phyloP scores from a whole-genome alignment of 35 echinoderm and acorn worm genomes.

The Stichopus chloronotus region DNA sequence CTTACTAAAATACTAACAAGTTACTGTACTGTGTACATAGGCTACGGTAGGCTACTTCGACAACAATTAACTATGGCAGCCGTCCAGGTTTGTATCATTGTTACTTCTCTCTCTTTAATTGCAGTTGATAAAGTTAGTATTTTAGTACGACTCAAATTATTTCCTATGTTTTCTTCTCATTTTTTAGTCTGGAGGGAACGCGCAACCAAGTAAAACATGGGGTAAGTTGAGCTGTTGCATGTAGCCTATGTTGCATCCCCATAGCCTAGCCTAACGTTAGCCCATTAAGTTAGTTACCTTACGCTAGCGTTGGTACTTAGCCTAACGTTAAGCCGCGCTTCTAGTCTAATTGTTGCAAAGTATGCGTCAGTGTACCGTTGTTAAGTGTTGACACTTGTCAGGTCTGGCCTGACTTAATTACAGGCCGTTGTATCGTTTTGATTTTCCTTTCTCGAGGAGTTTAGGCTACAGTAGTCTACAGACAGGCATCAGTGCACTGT shows the following conservation, averaged over 20 bases:
- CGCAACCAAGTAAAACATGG: slow-evolving; percentile 84
- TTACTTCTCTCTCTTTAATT: neutral
- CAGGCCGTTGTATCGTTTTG: too few relatives aligned
- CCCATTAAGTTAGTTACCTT: neutral
- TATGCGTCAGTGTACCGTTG: too few relatives aligned
- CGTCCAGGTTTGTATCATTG: neutral
- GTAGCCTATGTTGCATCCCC: neutral
- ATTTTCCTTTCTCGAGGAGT: too few relatives aligned
- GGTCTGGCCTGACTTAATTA: too few relatives aligned
- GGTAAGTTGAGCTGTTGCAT: slow-evolving; percentile 49
- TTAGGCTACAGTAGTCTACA: too few relatives aligned
- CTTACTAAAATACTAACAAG: too few relatives aligned
- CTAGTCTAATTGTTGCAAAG: too few relatives aligned
- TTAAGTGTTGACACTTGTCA: too few relatives aligned
- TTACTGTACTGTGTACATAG: neutral
- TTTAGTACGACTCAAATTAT: too few relatives aligned
- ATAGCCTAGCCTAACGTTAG: neutral
- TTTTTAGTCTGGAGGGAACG: slow-evolving; percentile 58
- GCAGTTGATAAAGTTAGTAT: too few relatives aligned
- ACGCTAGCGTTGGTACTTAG: neutral
- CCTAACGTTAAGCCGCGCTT: neutral
- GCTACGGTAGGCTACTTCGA: too few relatives aligned
- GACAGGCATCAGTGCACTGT: too few relatives aligned
- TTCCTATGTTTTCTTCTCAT: neutral
- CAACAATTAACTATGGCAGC: neutral